Conservation (phyloP, 2,797 vertebrate species). For the Tragelaphus oryx region DNA sequence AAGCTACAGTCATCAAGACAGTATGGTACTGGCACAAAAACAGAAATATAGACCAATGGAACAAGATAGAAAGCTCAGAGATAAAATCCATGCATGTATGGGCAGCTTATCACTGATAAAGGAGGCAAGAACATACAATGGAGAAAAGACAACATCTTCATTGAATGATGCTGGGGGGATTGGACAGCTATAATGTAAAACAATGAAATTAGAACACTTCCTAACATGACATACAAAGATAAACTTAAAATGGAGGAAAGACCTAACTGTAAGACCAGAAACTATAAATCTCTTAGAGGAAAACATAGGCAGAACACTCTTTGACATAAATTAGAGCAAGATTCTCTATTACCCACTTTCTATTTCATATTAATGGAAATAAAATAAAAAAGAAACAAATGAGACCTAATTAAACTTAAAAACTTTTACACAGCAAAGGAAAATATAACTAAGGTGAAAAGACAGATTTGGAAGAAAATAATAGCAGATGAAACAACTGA, state of each 20-base stretch:
- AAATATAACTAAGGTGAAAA: neutral
- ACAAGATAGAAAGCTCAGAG: neutral
- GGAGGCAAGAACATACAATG: neutral
- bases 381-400: neutral
- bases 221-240: neutral
- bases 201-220: neutral
- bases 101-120: neutral
- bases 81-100: neutral
- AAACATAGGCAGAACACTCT: neutral
- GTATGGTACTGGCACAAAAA: neutral
- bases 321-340: neutral
- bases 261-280: neutral
- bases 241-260: neutral
- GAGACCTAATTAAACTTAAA: neutral
- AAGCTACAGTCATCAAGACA: neutral
- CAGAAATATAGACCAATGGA: neutral
- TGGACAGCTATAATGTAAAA: neutral
- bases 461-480: neutral
- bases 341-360: neutral
- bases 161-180: neutral
- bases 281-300: neutral
- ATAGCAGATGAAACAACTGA: neutral
- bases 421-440: neutral
- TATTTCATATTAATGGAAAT: neutral
- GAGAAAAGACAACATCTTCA: neutral